Percentiles rank a stretch among this genome's conserved stretches.
These are phyloP conservation scores for Scaptomyza polygonia DNA, from an alignment of 2,888 invertebrate species.

Conservation along the genomic window DNA sequence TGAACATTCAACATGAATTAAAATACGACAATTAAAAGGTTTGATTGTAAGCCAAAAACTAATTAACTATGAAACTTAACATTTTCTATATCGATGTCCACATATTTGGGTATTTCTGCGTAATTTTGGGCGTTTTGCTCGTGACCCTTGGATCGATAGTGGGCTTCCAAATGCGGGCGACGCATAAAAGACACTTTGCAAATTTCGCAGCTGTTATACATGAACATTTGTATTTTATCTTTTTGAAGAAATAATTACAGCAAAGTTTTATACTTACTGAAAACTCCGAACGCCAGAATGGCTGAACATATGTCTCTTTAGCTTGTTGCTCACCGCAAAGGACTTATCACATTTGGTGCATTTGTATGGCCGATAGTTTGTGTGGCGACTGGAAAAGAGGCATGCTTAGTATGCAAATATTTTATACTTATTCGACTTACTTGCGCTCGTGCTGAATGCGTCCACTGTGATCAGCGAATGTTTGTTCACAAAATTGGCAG, in stretches of 20 bases:
- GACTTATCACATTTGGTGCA: constrained; percentile 65
- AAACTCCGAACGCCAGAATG: constrained; percentile 66
- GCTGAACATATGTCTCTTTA: constrained; percentile 63
- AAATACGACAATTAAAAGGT: neutral
- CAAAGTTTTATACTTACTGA: constrained; percentile 46
- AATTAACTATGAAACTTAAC: constrained; percentile 7
- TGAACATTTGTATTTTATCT: neutral
- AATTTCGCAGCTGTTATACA: constrained; percentile 50
- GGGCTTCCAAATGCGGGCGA: constrained; percentile 58
- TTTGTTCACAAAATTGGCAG: constrained; percentile 60
- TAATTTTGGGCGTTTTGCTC: constrained; percentile 43
- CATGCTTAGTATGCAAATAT: neutral
- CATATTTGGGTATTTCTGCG: constrained; percentile 8
- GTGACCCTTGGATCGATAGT: constrained; percentile 66
- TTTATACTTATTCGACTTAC: constrained; percentile 25
- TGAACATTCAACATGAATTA: too few species aligned
- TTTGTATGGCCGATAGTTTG: constrained; percentile 63
- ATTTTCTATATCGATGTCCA: constrained; percentile 34
- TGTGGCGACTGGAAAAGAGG: constrained; percentile 53
- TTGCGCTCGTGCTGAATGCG: constrained; percentile 70
- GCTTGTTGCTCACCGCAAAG: constrained; percentile 66
- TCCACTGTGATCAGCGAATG: constrained; percentile 66
- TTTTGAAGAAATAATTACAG: neutral
- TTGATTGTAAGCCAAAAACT: neutral
- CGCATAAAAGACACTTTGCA: constrained; percentile 68